Evolutionary conservation across 2,888 invertebrate species (phyloP).

Genomic region (Eubasilissa splendida): DNA sequence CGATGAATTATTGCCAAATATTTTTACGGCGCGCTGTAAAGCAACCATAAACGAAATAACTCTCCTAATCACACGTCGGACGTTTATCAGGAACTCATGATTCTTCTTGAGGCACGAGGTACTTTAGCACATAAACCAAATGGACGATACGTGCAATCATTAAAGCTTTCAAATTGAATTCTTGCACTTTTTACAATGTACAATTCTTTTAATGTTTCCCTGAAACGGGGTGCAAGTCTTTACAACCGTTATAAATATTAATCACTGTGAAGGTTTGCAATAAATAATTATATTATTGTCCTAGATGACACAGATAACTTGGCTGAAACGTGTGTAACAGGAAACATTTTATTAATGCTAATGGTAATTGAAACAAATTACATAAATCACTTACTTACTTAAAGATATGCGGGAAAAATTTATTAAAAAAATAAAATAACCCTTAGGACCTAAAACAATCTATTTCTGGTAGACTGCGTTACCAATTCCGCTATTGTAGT

Average conservation of each 20-base stretch:
- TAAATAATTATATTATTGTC: no score
- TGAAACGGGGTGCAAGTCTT: not conserved
- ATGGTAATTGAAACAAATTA: no score
- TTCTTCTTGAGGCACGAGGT: not conserved
- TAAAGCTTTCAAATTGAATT: slow-evolving; percentile 1
- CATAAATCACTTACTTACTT: no score
- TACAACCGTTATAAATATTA: not conserved
- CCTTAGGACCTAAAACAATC: no score
- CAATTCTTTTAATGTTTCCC: not conserved
- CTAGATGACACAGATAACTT: no score
- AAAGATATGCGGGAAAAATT: no score
- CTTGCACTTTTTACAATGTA: not conserved
- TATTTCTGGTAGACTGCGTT: no score
- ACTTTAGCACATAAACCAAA: not conserved
- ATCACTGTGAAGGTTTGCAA: no score
- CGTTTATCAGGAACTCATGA: slow-evolving; percentile 3
- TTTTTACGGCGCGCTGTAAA: slow-evolving; percentile 14
- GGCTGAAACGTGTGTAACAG: no score
- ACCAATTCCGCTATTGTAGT: no score
- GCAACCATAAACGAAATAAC: not conserved
- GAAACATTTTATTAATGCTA: no score
- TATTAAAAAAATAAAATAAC: no score
- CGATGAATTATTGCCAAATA: not conserved
- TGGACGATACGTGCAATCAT: not conserved
- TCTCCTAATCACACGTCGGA: slow-evolving; percentile 2